These are phyloP conservation scores for Turnix velox DNA, from an alignment of 2,113 vertebrate species.

Conservation along the genomic window DNA sequence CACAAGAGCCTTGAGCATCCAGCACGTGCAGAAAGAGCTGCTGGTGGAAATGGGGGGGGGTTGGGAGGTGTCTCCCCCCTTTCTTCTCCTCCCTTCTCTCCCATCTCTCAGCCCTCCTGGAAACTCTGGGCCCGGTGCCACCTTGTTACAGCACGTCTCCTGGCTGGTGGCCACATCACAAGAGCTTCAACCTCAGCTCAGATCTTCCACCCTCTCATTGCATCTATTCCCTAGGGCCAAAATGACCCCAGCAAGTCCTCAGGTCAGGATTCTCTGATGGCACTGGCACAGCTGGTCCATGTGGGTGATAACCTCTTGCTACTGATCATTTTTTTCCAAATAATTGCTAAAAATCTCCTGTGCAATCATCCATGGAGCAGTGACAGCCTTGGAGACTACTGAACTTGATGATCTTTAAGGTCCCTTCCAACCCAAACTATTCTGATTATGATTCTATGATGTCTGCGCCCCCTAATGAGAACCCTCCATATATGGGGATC, in stretches of 20 bases:
- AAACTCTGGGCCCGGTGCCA: slow-evolving; percentile 15
- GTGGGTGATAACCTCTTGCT: fast-evolving
- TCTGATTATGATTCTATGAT: too few relatives aligned
- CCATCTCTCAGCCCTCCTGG: slow-evolving; percentile 2
- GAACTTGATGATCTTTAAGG: too few relatives aligned
- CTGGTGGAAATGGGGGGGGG: not conserved
- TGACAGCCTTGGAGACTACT: not conserved
- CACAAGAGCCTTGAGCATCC: slow-evolving; percentile 7
- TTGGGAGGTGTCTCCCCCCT: too few relatives aligned
- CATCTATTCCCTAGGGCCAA: not conserved
- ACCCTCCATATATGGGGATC: too few relatives aligned
- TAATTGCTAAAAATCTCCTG: not conserved
- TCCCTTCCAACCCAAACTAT: too few relatives aligned
- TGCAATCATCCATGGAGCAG: not conserved
- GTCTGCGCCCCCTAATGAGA: too few relatives aligned
- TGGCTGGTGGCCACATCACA: not conserved
- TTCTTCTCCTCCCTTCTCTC: too few relatives aligned
- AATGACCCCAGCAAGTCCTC: not conserved
- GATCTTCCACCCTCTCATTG: not conserved
- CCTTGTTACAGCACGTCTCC: slow-evolving; percentile 24
- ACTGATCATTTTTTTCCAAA: not conserved
- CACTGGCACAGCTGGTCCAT: not conserved
- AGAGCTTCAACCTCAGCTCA: not conserved
- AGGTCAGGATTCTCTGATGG: not conserved
- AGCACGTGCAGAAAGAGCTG: not conserved